Conservation (phyloP, 2,888 invertebrate genomes). For the Conomelus anceps region DNA sequence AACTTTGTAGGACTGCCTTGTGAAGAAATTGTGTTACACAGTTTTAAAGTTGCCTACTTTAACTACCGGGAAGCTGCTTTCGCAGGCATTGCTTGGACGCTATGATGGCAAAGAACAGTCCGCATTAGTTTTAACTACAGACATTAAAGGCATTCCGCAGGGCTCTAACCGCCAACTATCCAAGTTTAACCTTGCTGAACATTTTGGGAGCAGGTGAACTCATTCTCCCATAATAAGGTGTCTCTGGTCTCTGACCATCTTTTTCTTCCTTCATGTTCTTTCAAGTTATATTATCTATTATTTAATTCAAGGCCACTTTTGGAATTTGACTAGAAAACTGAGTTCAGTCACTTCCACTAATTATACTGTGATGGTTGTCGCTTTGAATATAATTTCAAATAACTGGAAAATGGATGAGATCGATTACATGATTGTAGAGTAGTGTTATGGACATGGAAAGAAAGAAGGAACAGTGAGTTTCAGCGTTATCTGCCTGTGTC, state of each 20-base stretch:
- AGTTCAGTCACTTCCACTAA: too few relatives aligned
- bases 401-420: too few relatives aligned
- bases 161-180: neutral
- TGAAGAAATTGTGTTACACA: neutral
- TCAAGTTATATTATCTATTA: too few relatives aligned
- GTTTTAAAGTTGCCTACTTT: neutral
- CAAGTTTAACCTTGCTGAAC: neutral
- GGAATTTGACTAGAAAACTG: too few relatives aligned
- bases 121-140: neutral
- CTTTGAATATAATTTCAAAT: too few relatives aligned
- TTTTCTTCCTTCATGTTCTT: too few relatives aligned
- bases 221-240: neutral
- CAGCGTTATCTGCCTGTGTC: too few relatives aligned
- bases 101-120: neutral
- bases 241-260: neutral
- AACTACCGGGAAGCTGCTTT: neutral
- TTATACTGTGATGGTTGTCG: too few relatives aligned
- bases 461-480: too few relatives aligned
- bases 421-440: too few relatives aligned
- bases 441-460: too few relatives aligned
- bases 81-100: neutral
- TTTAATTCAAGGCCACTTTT: too few relatives aligned
- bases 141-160: neutral
- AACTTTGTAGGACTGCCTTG: neutral
- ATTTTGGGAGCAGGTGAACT: neutral